Conservation (phyloP, 2,113 vertebrate genomes). For the Cyprinus carpio region DNA sequence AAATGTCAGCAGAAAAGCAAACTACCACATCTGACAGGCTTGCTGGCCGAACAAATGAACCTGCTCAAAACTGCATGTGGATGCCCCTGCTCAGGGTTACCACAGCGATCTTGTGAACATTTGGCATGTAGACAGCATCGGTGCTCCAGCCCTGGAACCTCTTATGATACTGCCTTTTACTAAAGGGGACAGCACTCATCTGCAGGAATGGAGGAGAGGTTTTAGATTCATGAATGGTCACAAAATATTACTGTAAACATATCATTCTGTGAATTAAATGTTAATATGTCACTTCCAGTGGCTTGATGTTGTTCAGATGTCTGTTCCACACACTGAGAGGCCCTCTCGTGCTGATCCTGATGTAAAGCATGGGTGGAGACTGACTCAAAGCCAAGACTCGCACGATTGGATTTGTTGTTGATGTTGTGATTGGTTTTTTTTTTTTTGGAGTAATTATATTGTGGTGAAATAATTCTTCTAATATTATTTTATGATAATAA, state of each 20-base stretch:
- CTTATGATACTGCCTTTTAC: constrained; percentile 53
- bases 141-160: constrained; percentile 57
- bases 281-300: constrained; percentile 56
- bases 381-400: constrained; percentile 57
- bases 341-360: constrained; percentile 66
- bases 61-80: constrained; percentile 58
- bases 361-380: constrained; percentile 56
- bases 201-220: not conserved
- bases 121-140: constrained; percentile 60
- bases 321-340: constrained; percentile 64
- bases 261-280: constrained; percentile 16
- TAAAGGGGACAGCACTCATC: constrained; percentile 54
- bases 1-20: not conserved
- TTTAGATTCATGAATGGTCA: too few species aligned
- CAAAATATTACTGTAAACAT: not conserved
- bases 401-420: constrained; percentile 65
- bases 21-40: too few species aligned
- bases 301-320: constrained; percentile 62
- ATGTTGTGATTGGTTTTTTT: too few species aligned
- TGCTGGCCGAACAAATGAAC: constrained; percentile 57
- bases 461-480: too few species aligned
- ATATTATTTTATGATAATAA: too few species aligned
- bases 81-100: constrained; percentile 65
- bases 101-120: constrained; percentile 57
- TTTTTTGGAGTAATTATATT: too few species aligned